Conservation (phyloP, 2,888 invertebrate species). For the Octonoba sinensis region DNA sequence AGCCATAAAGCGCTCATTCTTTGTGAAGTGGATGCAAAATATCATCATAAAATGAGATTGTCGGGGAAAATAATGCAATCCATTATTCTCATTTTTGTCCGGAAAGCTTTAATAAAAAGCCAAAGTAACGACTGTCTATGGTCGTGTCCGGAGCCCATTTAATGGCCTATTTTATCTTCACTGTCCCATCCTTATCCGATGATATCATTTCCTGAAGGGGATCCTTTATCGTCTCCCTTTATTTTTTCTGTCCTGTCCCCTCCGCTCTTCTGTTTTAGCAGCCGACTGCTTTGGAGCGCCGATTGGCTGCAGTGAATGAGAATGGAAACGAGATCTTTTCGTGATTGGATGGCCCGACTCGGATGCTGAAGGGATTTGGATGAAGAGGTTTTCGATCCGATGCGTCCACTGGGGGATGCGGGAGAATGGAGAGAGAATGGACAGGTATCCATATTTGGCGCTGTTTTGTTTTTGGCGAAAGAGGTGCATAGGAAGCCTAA, state of each 20-base stretch:
- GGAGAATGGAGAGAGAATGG: slow-evolving; percentile 11
- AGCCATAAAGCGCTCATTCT: too few relatives aligned
- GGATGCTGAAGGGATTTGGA: slow-evolving; percentile 29
- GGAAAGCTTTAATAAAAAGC: slow-evolving; percentile 49
- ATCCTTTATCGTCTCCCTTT: slow-evolving; percentile 11
- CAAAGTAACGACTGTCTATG: slow-evolving; percentile 26
- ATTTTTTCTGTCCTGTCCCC: slow-evolving; percentile 11
- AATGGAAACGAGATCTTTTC: slow-evolving; percentile 32
- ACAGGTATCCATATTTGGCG: neutral
- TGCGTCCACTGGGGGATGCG: slow-evolving; percentile 55
- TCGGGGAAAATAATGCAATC: neutral
- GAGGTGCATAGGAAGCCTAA: too few relatives aligned
- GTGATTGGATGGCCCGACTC: slow-evolving; percentile 27
- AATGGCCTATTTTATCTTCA: slow-evolving; percentile 35
- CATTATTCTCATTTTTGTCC: slow-evolving; percentile 34
- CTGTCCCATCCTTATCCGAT: slow-evolving; percentile 13
- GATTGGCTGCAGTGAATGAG: slow-evolving; percentile 35
- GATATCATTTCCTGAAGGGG: slow-evolving; percentile 49
- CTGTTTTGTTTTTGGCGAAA: neutral
- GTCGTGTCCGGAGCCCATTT: slow-evolving; percentile 28
- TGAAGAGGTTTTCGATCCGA: slow-evolving; percentile 48
- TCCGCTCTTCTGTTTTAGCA: slow-evolving; percentile 2
- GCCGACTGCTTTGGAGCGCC: slow-evolving; percentile 7
- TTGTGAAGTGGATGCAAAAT: too few relatives aligned
- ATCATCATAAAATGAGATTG: too few relatives aligned